Percentiles rank a stretch among this genome's conserved stretches.
These are phyloP conservation scores for Allobates femoralis DNA, from an alignment of 2,797 vertebrate genomes.

Conservation along the genomic window DNA sequence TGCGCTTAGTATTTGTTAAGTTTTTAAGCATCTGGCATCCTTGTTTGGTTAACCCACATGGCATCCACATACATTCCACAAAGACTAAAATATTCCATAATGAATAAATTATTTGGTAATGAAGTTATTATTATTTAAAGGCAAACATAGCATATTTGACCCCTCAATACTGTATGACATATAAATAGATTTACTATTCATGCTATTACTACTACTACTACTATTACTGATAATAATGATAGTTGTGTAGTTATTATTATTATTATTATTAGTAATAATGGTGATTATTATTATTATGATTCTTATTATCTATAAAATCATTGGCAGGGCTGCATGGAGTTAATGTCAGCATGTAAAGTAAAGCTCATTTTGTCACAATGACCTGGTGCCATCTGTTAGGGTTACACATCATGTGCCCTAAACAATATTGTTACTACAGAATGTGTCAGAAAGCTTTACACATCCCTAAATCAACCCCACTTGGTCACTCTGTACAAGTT, in stretches of 20 bases:
- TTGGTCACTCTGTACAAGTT: neutral
- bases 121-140: neutral
- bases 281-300: neutral
- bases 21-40: slow-evolving; percentile 17
- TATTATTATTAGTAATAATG: neutral
- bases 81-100: neutral
- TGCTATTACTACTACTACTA: neutral
- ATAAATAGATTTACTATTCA: neutral
- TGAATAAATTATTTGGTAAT: neutral
- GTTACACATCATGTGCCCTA: slow-evolving; percentile 45
- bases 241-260: too few relatives aligned
- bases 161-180: neutral
- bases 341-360: slow-evolving; percentile 50
- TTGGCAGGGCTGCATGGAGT: neutral
- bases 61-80: neutral
- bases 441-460: slow-evolving; percentile 24
- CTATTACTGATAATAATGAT: neutral
- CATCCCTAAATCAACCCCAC: slow-evolving; percentile 2
- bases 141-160: neutral
- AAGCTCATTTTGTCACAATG: slow-evolving; percentile 57
- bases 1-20: neutral
- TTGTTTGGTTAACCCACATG: neutral
- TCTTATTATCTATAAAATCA: neutral
- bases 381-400: slow-evolving; percentile 59
- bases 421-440: slow-evolving; percentile 33